Percentiles rank a stretch among this genome's conserved stretches.
phyloP scores from a whole-genome alignment of 2,888 invertebrate genomes.

The Caenorhabditis parvicauda region DNA sequence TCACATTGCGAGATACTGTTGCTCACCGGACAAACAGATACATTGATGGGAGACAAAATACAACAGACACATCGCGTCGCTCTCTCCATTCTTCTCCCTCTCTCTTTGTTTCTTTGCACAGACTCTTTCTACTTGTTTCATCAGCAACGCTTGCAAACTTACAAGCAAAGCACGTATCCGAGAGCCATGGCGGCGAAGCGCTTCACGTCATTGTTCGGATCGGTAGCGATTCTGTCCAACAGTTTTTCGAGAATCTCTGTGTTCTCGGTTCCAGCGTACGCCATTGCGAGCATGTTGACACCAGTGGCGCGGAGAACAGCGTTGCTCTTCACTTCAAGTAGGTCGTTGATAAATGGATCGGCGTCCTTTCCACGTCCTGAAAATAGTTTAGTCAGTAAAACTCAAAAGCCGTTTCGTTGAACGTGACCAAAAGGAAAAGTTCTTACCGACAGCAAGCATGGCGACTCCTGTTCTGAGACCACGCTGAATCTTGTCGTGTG shows the following conservation, averaged over 20 bases:
- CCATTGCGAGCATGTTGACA: slow-evolving; percentile 86
- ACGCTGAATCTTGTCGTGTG: slow-evolving; percentile 95
- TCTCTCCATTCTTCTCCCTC: not conserved
- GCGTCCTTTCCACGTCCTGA: slow-evolving; percentile 88
- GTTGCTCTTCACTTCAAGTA: slow-evolving; percentile 64
- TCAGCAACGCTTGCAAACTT: slow-evolving; percentile 43
- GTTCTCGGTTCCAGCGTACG: slow-evolving; percentile 85
- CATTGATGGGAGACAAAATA: no score
- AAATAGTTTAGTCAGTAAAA: no score
- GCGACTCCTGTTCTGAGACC: slow-evolving; percentile 90
- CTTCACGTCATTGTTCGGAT: slow-evolving; percentile 97
- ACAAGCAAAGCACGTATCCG: slow-evolving; percentile 91
- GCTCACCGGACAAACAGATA: no score
- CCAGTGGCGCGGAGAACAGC: slow-evolving; percentile 73
- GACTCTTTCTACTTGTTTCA: not conserved
- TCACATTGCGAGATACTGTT: no score
- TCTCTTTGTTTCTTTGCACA: not conserved
- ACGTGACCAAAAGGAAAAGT: not conserved
- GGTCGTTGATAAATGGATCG: slow-evolving; percentile 83
- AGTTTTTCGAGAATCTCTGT: slow-evolving; percentile 91
- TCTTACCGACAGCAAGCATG: slow-evolving; percentile 21
- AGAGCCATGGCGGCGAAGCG: slow-evolving; percentile 96
- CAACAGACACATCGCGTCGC: no score
- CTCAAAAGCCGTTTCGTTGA: no score
- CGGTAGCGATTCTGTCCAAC: slow-evolving; percentile 81